Evolutionary conservation across 2,797 vertebrate genomes (phyloP), one percentile per base, ranked within the genome.

Genomic region (Botia kubotai): DNA sequence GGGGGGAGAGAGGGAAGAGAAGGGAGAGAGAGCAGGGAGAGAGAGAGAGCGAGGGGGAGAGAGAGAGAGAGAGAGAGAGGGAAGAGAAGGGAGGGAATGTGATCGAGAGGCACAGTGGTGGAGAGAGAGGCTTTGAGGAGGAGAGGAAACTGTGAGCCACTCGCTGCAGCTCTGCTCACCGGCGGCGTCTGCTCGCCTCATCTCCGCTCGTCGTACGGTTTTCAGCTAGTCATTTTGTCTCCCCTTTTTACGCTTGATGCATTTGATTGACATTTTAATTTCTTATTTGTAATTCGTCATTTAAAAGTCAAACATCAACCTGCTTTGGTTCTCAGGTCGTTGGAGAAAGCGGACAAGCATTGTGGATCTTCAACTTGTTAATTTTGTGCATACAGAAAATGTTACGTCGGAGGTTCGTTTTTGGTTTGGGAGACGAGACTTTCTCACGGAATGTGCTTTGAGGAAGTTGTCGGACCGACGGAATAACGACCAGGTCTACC

Each of bases 101-200:
- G 67, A 89, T 90, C 93, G 86, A 60, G 85, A 91, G 89, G 82
- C 86, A 86, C 89, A 89, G 89, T 90, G 86, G 72, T 55, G 48
- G 73, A 75, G 50, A 86, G 77, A 67, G 60, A 72, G 75, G 63
- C 75, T 29, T 23, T 65, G 85, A 87, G 79, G 70, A 83, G 87
- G 83, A 89, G 86, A 89, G 78, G 90, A 90, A 93, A 88, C 90
- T 92, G 89, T 90, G 93, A 91, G 91, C 89, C 91, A 92, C 91
- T 92, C 92, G 85, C 93, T 95, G 95, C 94, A 93, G 95, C 94
- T 93, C 91, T 89, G 90, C 93, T 94, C 95, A 92, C 89, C 92
- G 91, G 90, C 87, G 90, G 88, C 6, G 14, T 67, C 52, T 67
- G 13, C 8, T 50, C 52, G 5, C 12, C 36, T 58, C 63, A 2